phyloP scores from a whole-genome alignment of 2,113 vertebrate species.

The Psilopsiagon aurifrons region DNA sequence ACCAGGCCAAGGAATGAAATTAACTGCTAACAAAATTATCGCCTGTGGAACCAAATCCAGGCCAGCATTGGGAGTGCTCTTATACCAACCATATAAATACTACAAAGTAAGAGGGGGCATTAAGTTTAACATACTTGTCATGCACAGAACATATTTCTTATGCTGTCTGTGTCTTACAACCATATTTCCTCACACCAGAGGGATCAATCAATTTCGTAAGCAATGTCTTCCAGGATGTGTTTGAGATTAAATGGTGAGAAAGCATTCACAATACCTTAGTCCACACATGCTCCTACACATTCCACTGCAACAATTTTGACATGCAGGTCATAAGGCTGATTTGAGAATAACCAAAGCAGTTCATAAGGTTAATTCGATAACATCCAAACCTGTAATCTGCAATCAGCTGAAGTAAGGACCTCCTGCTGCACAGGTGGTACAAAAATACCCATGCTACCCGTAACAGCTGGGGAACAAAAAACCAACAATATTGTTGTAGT shows the following conservation, averaged over 20 bases:
- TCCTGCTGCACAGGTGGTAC: constrained; percentile 12
- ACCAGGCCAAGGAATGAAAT: not conserved
- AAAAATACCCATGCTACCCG: not conserved
- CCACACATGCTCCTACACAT: not conserved
- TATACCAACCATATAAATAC: not conserved
- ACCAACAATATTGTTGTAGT: not conserved
- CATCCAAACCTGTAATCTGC: constrained; percentile 31
- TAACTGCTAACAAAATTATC: not conserved
- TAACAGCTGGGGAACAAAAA: constrained; percentile 4
- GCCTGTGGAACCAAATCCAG: not conserved
- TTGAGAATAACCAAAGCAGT: constrained; percentile 38
- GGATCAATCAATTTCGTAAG: constrained; percentile 23
- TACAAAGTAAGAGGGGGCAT: not conserved
- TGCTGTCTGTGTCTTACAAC: not conserved
- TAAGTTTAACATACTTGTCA: not conserved
- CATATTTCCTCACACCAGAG: constrained; percentile 6
- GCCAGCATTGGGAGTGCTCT: not conserved
- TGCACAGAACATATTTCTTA: not conserved
- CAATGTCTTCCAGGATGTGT: not conserved
- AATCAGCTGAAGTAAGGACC: constrained; percentile 11
- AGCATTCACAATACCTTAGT: not conserved
- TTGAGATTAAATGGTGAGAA: constrained; percentile 8
- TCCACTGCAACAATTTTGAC: constrained; percentile 7
- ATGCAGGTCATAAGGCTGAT: not conserved
- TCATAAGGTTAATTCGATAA: constrained; percentile 49